phyloP scores from a whole-genome alignment of 2,113 vertebrate species.

The Leucoraja erinaceus region DNA sequence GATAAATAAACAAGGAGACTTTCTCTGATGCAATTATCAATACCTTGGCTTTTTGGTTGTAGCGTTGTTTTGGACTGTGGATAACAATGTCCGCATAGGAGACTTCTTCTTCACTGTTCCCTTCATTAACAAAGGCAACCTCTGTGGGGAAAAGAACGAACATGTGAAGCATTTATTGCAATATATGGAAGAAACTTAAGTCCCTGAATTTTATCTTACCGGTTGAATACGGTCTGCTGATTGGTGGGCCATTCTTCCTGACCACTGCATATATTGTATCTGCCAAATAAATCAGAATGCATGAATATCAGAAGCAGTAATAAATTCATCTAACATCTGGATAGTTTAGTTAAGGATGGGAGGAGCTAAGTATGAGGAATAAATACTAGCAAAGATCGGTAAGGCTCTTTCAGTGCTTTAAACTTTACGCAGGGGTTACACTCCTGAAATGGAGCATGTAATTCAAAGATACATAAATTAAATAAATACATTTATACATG shows the following conservation, averaged over 20 bases:
- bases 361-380: neutral
- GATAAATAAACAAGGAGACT: neutral
- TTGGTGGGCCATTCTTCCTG: neutral
- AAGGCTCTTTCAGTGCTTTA: neutral
- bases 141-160: neutral
- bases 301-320: neutral
- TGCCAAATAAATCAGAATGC: neutral
- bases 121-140: neutral
- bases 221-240: no score
- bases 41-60: neutral
- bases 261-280: conserved; percentile 28
- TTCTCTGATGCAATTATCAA: neutral
- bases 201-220: neutral
- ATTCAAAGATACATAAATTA: no score
- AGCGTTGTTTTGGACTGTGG: neutral
- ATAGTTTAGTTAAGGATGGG: neutral
- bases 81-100: conserved; percentile 31
- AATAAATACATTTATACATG: no score
- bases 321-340: neutral
- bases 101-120: conserved; percentile 13
- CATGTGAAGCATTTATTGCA: neutral
- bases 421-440: neutral
- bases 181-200: neutral
- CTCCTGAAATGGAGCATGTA: no score
- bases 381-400: neutral